Conservation (phyloP, 2,797 vertebrate genomes). For the Carcharodon carcharias region DNA sequence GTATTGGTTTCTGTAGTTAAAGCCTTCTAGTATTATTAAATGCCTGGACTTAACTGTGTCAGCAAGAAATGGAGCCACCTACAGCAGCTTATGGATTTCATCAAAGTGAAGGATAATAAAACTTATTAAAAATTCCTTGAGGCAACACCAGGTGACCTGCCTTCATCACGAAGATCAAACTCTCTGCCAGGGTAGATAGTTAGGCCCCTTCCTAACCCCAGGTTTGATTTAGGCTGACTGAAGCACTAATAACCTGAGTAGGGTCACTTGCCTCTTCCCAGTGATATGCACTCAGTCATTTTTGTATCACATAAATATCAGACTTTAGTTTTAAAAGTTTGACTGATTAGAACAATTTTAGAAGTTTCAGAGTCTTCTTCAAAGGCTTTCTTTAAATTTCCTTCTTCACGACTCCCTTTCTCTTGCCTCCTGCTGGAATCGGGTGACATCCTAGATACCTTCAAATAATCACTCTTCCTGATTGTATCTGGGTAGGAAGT, state of each 20-base stretch:
- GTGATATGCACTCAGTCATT: neutral
- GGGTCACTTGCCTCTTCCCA: neutral
- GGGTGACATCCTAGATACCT: neutral
- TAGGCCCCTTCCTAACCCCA: neutral
- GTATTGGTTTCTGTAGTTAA: neutral
- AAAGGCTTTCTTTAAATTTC: neutral
- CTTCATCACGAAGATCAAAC: neutral
- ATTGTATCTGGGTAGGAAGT: neutral
- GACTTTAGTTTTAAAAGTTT: neutral
- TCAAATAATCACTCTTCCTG: neutral
- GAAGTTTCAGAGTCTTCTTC: neutral
- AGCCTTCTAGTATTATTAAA: neutral
- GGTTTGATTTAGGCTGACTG: neutral
- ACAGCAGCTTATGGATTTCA: neutral
- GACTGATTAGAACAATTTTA: neutral
- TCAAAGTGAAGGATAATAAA: neutral
- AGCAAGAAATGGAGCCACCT: neutral
- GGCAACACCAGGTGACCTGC: neutral
- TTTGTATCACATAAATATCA: neutral
- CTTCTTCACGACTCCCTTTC: neutral
- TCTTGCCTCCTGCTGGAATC: neutral
- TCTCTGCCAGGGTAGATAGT: neutral
- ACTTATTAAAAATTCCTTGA: neutral
- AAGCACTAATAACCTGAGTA: neutral
- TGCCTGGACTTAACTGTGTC: neutral